Percentiles rank a stretch among this genome's conserved stretches.
Evolutionary conservation across 2,113 vertebrate species (phyloP).

Genomic region (Heterochromis multidens): DNA sequence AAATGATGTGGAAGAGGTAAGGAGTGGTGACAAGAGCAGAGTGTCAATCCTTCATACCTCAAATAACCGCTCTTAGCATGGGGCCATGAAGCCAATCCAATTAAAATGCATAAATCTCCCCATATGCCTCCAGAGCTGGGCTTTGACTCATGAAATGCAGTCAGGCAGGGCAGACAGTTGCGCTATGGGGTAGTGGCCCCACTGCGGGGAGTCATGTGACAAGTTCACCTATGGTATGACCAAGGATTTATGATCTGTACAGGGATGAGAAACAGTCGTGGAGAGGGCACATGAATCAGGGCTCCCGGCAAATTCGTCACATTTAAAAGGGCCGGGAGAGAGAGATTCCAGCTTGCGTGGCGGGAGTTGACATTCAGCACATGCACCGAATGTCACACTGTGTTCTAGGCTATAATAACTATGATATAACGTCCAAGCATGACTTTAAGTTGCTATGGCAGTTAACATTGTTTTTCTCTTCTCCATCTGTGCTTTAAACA

Average conservation of each 20-base stretch:
- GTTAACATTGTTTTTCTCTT: background rate
- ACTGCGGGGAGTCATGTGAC: slow-evolving; percentile 52
- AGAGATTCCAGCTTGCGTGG: slow-evolving; percentile 7
- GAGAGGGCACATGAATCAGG: slow-evolving; percentile 58
- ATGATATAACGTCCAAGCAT: background rate
- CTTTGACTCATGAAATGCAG: slow-evolving; percentile 65
- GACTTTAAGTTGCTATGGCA: slow-evolving; percentile 2
- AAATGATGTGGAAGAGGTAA: background rate
- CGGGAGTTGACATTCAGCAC: slow-evolving; percentile 51
- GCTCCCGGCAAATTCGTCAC: slow-evolving; percentile 46
- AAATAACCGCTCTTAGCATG: slow-evolving; percentile 48
- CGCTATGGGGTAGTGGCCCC: slow-evolving; percentile 47
- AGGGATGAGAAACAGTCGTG: slow-evolving; percentile 40
- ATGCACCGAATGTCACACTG: slow-evolving; percentile 34
- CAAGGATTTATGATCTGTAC: slow-evolving; percentile 65
- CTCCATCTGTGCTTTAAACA: background rate
- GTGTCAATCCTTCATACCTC: slow-evolving; percentile 44
- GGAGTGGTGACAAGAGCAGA: background rate
- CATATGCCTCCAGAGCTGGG: slow-evolving; percentile 32
- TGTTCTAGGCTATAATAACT: slow-evolving; percentile 22
- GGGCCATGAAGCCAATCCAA: slow-evolving; percentile 62
- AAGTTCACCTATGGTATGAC: slow-evolving; percentile 45
- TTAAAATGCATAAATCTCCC: slow-evolving; percentile 71
- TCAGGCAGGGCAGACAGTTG: slow-evolving; percentile 39
- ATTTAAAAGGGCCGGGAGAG: slow-evolving; percentile 36